Base-by-base conservation (phyloP, 2,888 invertebrate genomes). In the Monopis laevigella region DNA sequence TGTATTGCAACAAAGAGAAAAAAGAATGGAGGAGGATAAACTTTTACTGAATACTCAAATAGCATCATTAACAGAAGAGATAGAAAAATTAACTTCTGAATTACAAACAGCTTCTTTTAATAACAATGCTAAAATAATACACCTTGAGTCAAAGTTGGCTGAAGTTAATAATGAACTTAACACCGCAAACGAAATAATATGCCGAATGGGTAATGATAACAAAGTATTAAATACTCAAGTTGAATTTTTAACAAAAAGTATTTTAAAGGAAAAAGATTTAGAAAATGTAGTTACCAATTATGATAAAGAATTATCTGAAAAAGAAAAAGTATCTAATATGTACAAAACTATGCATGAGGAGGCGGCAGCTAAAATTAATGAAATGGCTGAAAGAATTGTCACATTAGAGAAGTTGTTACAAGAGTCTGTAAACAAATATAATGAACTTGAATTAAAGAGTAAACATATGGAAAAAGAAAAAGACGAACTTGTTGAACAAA, bases 321-420 rank as follows among this genome's bases (percentile, higher is more conserved):
- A 95, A 72, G 88, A 88, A 1, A 92, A 91, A 72, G 75, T 97
- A 42, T 88, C 91, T 2, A 89, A 92, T 48, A 72, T 96, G 8
- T 94, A 94, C 59, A 93, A 93, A 75, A 86, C 84, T 21, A 87
- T 91, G 68, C 85, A 87, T 52, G 89, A 90, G 49, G 93, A 94
- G 57, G 85, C 88, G 18, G 88, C 90, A 50, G 78, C 85, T 17
- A 92, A 94, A 70, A 86, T 89, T 2, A 85, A 86, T 44, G 93
- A 95, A 64, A 72, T 95, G 38, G 86, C 88, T 28, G 84, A 86
- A 45, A 93, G 91, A 6, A 86, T 94, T 24, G 77, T 85, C 43
- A 93, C 95, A 62, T 73, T 93, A 38, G 88, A 87, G 52, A 84
- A 85, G 32, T 65, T 93, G 51, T 67, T 96, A 5, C 86, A 87